Conservation (phyloP, 2,797 vertebrate genomes). For the Gallinago stenura region DNA sequence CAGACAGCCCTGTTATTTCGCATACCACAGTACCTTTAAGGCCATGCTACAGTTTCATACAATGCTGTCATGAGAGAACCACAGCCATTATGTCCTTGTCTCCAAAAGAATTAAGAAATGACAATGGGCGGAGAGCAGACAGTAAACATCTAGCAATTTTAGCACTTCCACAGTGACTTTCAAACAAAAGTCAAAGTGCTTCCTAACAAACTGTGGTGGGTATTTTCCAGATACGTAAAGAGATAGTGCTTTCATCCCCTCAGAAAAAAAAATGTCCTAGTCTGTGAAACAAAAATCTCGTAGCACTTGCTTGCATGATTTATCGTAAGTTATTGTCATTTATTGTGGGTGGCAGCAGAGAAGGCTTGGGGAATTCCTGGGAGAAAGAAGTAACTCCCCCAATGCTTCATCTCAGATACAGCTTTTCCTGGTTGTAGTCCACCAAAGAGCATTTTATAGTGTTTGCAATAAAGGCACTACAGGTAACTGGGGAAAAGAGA, state of each 20-base stretch:
- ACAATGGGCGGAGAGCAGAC: neutral
- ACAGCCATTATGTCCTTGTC: neutral
- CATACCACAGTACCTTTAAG: neutral
- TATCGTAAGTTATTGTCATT: neutral
- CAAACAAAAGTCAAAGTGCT: neutral
- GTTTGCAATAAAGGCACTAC: neutral
- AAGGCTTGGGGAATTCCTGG: neutral
- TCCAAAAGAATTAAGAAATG: neutral
- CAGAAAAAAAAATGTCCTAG: neutral
- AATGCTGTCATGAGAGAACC: neutral
- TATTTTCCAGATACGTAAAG: neutral
- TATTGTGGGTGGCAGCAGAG: neutral
- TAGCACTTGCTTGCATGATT: neutral
- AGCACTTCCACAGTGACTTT: neutral
- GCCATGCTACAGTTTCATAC: neutral
- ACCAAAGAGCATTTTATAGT: neutral
- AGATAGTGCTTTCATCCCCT: neutral
- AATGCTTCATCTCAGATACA: neutral
- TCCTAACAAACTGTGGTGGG: neutral
- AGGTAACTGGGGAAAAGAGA: neutral
- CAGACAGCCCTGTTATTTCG: neutral
- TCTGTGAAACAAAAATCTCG: neutral
- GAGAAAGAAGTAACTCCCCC: neutral
- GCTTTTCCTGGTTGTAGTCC: neutral
- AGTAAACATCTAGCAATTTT: neutral